Evolutionary conservation across 2,113 vertebrate species (phyloP).

Genomic region (Pogonocichla stellata): DNA sequence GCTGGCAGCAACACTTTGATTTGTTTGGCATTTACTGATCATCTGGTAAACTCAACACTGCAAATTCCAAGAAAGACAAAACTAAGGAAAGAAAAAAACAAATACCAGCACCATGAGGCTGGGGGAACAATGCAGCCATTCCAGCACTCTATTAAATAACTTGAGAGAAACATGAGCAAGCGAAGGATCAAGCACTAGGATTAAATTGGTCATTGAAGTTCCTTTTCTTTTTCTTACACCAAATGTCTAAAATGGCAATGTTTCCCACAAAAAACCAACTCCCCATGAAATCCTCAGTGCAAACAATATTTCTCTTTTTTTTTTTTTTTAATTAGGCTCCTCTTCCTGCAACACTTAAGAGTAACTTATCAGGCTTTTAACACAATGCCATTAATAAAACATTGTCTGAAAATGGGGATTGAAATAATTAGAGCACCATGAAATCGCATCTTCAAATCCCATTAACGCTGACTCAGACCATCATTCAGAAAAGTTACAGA

Average conservation of each 20-base stretch:
- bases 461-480: constrained; percentile 35
- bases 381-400: constrained; percentile 41
- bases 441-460: constrained; percentile 38
- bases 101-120: background rate
- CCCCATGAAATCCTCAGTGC: background rate
- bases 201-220: background rate
- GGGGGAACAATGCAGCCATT: background rate
- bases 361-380: constrained; percentile 43
- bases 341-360: constrained; percentile 26
- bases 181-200: background rate
- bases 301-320: background rate
- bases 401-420: constrained; percentile 33
- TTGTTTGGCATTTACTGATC: constrained; percentile 62
- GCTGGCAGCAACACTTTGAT: constrained; percentile 6
- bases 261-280: background rate
- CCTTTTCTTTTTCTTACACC: background rate
- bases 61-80: constrained; percentile 26
- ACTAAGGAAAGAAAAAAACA: background rate
- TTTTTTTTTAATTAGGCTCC: background rate
- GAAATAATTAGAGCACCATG: constrained; percentile 52
- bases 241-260: background rate
- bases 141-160: background rate
- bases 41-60: background rate
- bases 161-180: background rate
- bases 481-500: background rate